Conservation (phyloP, 2,797 vertebrate species). For the Triplophysa bombifrons region DNA sequence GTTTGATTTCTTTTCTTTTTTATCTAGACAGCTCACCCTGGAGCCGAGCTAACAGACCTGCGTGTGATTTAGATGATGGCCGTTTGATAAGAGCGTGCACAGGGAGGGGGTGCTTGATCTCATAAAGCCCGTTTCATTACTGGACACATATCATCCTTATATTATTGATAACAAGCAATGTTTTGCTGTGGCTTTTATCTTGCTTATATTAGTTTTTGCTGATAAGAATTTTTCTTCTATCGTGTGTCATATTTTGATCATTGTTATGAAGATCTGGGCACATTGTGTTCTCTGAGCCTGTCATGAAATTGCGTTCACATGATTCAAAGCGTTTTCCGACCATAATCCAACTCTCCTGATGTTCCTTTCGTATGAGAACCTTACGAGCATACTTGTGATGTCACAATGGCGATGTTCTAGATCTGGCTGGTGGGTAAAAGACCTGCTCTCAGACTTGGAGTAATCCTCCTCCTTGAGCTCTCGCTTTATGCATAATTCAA, state of each 20-base stretch:
- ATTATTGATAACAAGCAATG: background rate
- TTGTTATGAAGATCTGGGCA: background rate
- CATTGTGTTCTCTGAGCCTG: background rate
- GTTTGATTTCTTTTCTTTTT: slow-evolving; percentile 17
- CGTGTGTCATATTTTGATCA: background rate
- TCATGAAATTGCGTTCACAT: background rate
- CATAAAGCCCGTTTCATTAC: slow-evolving; percentile 23
- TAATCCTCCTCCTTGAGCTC: slow-evolving; percentile 24
- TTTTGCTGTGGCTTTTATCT: background rate
- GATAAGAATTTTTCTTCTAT: slow-evolving; percentile 7
- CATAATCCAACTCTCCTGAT: too few species aligned
- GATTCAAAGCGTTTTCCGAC: background rate
- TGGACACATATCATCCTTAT: background rate
- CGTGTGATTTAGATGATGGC: slow-evolving; percentile 19
- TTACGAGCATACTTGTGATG: slow-evolving; percentile 17
- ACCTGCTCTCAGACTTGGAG: background rate
- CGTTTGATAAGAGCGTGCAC: slow-evolving; percentile 7
- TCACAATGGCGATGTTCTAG: background rate
- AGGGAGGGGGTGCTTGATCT: background rate
- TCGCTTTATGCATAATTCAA: slow-evolving; percentile 46
- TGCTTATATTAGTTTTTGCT: background rate
- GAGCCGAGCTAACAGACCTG: background rate
- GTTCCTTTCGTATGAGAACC: background rate
- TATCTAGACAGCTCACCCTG: slow-evolving; percentile 31
- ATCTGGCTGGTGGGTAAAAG: background rate